These are phyloP conservation scores for Gallinago nigripennis DNA, from an alignment of 2,797 vertebrate genomes.

Conservation along the genomic window DNA sequence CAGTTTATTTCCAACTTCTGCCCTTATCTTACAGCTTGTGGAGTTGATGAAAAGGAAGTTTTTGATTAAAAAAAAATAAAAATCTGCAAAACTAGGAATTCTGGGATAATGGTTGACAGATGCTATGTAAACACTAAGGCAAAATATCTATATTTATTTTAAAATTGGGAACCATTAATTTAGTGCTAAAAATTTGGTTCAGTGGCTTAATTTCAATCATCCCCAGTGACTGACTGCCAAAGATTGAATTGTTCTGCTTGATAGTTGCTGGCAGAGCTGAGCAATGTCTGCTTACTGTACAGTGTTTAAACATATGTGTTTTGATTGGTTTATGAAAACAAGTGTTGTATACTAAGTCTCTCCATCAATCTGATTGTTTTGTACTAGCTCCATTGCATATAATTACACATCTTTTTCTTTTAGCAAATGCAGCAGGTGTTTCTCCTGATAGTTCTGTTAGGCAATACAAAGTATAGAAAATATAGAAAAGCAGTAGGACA, in stretches of 20 bases:
- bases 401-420: constrained; percentile 30
- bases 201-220: neutral
- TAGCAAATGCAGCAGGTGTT: constrained; percentile 37
- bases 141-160: neutral
- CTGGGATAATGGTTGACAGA: neutral
- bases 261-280: constrained; percentile 19
- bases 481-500: neutral
- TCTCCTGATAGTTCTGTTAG: constrained; percentile 38
- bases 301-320: constrained; percentile 23
- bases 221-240: neutral
- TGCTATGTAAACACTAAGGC: neutral
- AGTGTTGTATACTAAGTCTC: neutral
- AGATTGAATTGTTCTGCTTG: neutral
- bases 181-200: neutral
- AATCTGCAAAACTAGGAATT: neutral
- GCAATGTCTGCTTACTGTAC: neutral
- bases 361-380: constrained; percentile 37
- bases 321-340: constrained; percentile 43
- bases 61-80: neutral
- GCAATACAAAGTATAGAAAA: neutral
- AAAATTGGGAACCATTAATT: neutral
- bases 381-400: neutral
- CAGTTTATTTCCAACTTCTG: neutral
- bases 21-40: neutral
- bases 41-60: neutral